Base-by-base conservation (phyloP, 2,113 vertebrate genomes). In the Zosterops lateralis region DNA sequence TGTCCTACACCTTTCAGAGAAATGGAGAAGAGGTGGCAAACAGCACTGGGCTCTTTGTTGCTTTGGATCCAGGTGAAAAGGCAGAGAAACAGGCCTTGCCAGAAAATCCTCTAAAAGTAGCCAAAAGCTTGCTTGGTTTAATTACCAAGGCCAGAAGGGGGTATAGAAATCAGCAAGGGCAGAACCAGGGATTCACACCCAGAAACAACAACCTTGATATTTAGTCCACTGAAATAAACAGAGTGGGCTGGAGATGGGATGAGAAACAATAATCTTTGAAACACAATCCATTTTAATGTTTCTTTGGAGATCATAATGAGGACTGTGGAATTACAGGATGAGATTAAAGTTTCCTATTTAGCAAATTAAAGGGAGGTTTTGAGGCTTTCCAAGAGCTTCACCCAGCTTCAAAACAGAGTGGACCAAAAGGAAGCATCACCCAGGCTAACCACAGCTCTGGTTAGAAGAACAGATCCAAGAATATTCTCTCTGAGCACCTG, bases 341-440 rank as follows among this genome's bases (percentile, higher is more conserved):
- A 73, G 54, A 81, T 64, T 20, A 54, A 94, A 81, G 84, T 67
- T 92, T 76, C 88, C 56, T 87, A 40, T 54, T 92, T 87, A 91
- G 85, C 84, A 95, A 94, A 93, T 95, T 89, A 95, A 84, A 95
- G 92, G 91, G 50, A 93, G 44, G 53, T 71, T 95, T 90, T 84
- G 34, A 50, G 54, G 58, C 31, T 94, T 86, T 88, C 53, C 40
- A 62, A 70, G 61, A 89, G 66, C 67, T 86, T 76, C 57, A 48
- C 51, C 20, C 48, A 73, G 68, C 64, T 91, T 84, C 89, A 71
- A 56, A 94, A 86, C 31, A 70, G 73, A 47, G 28, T 8, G 72
- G 36, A 66, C 34, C 53, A 84, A 88, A 95, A 76, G 53, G 22
- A 82, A 89, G 40, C 22, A 74, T 74, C 60, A 60, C 20, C 26